Conservation (phyloP, 2,888 invertebrate species). For the Melinaea marsaeus region DNA sequence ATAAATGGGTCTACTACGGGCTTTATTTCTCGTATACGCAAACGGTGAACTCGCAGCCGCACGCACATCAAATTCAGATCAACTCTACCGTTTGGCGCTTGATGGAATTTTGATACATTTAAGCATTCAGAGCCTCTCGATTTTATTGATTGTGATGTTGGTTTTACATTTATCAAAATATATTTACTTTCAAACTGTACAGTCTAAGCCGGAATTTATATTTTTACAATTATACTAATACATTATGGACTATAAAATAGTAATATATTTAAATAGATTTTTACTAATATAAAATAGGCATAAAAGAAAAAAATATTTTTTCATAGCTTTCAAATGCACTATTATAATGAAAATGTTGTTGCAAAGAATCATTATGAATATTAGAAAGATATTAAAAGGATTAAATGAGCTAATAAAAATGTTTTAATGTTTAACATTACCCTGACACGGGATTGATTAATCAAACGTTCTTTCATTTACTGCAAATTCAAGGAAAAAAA, state of each 20-base stretch:
- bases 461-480: conserved; percentile 9
- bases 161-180: too few species aligned
- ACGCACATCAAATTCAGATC: conserved; percentile 67
- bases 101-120: conserved; percentile 66
- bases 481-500: conserved; percentile 12
- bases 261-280: not conserved
- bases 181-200: too few species aligned
- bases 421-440: conserved; percentile 1
- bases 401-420: not conserved
- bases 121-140: conserved; percentile 34
- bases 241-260: too few species aligned
- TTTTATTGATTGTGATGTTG: conserved; percentile 5
- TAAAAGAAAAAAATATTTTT: not conserved
- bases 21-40: conserved; percentile 30
- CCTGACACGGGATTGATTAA: conserved; percentile 15
- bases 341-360: not conserved
- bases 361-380: not conserved
- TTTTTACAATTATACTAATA: too few species aligned
- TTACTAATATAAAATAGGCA: not conserved
- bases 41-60: conserved; percentile 47
- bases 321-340: not conserved
- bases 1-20: conserved; percentile 21
- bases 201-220: too few species aligned
- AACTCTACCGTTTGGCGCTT: conserved; percentile 46
- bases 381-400: not conserved